Evolutionary conservation across 2,113 vertebrate genomes (phyloP).

Genomic region (Ornithorhynchus anatinus): DNA sequence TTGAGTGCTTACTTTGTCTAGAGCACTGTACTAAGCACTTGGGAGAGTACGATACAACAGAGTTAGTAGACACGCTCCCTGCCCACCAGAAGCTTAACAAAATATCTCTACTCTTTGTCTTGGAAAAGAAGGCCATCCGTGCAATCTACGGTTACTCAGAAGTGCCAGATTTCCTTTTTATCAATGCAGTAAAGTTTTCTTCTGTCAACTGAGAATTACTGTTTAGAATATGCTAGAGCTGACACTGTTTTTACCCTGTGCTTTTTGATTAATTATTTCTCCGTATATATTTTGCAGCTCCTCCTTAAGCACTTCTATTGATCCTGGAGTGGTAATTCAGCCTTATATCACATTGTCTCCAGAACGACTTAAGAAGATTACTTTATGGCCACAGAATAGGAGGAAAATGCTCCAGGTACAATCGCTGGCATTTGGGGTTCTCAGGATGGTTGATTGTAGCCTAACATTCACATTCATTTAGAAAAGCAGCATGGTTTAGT

Average conservation of each 20-base stretch:
- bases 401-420: constrained; percentile 21
- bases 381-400: background rate
- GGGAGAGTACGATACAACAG: no score
- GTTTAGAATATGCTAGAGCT: rapidly evolving
- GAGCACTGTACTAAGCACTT: no score
- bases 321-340: constrained; percentile 50
- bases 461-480: no score
- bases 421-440: no score
- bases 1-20: no score
- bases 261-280: rapidly evolving
- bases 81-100: background rate
- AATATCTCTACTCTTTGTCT: background rate
- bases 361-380: constrained; percentile 36
- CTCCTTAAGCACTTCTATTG: constrained; percentile 49
- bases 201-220: background rate
- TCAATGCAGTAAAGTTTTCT: background rate
- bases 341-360: constrained; percentile 55
- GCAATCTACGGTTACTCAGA: background rate
- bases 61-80: no score
- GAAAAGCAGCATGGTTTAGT: no score
- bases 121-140: background rate
- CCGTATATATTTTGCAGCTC: constrained; percentile 52
- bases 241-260: background rate
- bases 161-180: background rate
- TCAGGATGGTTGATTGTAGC: no score